phyloP scores from a whole-genome alignment of 2,888 invertebrate genomes.

The Euphydryas editha region DNA sequence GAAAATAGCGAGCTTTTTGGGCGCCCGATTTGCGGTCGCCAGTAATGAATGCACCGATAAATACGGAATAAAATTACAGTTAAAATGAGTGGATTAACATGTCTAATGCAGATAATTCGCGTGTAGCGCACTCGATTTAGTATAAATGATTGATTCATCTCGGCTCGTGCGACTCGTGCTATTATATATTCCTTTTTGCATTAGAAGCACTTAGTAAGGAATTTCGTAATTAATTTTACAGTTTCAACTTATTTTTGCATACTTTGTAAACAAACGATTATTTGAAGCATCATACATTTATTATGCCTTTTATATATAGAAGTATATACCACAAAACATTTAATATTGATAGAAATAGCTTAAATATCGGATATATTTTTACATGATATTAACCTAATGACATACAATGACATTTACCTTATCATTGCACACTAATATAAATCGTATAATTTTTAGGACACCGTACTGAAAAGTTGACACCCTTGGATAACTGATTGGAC shows the following conservation, averaged over 20 bases:
- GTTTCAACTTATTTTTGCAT: not conserved
- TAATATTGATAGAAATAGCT: too few species aligned
- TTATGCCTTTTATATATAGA: too few species aligned
- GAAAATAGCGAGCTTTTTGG: constrained; percentile 82
- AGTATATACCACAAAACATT: too few species aligned
- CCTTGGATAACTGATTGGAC: too few species aligned
- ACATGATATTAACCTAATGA: too few species aligned
- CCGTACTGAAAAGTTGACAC: too few species aligned
- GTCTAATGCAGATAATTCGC: constrained; percentile 83
- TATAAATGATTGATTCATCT: constrained; percentile 73
- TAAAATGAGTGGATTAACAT: constrained; percentile 84
- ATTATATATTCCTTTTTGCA: constrained; percentile 44
- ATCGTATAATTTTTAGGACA: too few species aligned
- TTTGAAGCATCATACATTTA: too few species aligned
- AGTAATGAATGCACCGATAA: constrained; percentile 84
- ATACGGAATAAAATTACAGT: constrained; percentile 84
- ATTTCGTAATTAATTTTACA: not conserved
- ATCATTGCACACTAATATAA: too few species aligned
- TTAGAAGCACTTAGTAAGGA: constrained; percentile 9
- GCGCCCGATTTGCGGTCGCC: constrained; percentile 79
- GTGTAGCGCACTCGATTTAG: constrained; percentile 72
- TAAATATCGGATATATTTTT: too few species aligned
- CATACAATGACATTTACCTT: too few species aligned
- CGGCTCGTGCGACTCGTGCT: constrained; percentile 23
- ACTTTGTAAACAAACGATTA: not conserved